Evolutionary conservation across 2,797 vertebrate species (phyloP), one percentile per base, ranked within the genome.

Genomic region (Apogon talboti): DNA sequence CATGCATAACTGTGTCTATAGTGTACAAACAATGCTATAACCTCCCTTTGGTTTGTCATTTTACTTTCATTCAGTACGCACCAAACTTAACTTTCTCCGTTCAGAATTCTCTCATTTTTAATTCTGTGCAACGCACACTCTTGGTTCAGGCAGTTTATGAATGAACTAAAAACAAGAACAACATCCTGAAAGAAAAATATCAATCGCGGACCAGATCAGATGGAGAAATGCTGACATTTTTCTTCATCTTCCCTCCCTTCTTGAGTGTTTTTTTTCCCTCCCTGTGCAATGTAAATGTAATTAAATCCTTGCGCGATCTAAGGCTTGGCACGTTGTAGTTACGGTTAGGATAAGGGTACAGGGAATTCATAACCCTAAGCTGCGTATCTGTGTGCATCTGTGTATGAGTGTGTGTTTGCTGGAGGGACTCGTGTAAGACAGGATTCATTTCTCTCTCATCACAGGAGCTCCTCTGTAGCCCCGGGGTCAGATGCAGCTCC

Each of bases 401-500:
- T 30, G 19, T 24, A 30, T 38, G 30, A 47, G 40, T 45, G 16
- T 59, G 16, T 71, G 24, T 47, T 28, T 50, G 63, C 51, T 70
- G 42, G 24, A 53, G 67, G 73, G 77, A 62, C 13, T 69, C 55
- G 45, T 73, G 71, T 76, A 77, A 56, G 56, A 81, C 73, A 46
- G 73, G 59, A 76, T 82, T 77, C 51, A 78, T 85, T 66, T 63
- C 70, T 76, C 61, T 46, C 28, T 30, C 42, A 69, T 80, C 75
- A 62, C 69, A 57, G 74, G 65, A 75, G 82, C 57, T 62, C 49
- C 51, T 72, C 59, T 59, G 65, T 74, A 75, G 77, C 82, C 84
- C 30, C 38, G 44, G 74, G 81, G n/a, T 85, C 69, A 79, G 64
- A 21, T 59, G 67, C 73, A 67, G 56, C 86, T 74, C 45, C 67